Evolutionary conservation across 1,140 invertebrate genomes (phyloP).

Genomic region (Leptopilina clavipes): DNA sequence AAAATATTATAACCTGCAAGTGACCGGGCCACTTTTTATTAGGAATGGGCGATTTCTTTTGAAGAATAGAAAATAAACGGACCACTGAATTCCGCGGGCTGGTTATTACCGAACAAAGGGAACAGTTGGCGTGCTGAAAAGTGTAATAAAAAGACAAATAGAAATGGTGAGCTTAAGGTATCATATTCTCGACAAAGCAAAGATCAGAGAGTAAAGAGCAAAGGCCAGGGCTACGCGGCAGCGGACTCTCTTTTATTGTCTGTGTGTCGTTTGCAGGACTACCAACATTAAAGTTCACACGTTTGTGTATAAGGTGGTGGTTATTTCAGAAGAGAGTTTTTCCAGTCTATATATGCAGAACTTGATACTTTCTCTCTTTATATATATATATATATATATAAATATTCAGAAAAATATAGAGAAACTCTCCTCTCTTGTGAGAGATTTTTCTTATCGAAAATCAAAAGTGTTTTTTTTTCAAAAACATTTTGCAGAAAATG

Average conservation of each 20-base stretch:
- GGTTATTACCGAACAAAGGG: constrained; percentile 29
- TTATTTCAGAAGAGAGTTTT: too few species aligned
- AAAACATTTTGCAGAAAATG: background rate
- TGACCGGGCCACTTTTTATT: background rate
- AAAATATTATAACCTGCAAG: background rate
- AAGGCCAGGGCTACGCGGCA: constrained; percentile 4
- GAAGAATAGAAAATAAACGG: constrained; percentile 6
- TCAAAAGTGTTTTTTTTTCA: background rate
- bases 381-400: too few species aligned
- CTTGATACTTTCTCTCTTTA: background rate
- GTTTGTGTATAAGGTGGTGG: background rate
- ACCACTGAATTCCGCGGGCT: constrained; percentile 19
- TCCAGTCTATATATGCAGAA: background rate
- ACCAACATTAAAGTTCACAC: constrained; percentile 9
- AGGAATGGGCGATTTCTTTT: constrained; percentile 3
- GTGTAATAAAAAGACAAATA: constrained; percentile 33
- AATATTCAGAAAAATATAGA: too few species aligned
- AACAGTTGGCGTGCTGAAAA: constrained; percentile 27
- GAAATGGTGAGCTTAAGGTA: constrained; percentile 27
- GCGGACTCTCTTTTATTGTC: constrained; percentile 21
- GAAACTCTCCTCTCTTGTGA: background rate
- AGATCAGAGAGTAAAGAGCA: constrained; percentile 30
- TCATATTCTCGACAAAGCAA: constrained; percentile 33
- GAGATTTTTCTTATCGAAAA: background rate
- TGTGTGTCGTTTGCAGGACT: constrained; percentile 18